Conservation (phyloP, 2,888 invertebrate genomes). For the Elaeidobius kamerunicus region DNA sequence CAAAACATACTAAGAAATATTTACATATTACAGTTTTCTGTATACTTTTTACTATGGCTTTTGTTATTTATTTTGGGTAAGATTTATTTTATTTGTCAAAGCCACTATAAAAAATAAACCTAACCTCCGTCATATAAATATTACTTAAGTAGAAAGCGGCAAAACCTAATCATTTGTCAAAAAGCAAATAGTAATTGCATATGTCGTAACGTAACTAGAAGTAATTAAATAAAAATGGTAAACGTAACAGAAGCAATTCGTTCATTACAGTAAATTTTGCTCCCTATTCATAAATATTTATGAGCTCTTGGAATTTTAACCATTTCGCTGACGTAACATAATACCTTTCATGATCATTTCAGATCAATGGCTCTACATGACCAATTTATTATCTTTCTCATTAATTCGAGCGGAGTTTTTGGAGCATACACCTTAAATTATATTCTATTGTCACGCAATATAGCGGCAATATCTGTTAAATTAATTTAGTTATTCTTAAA, state of each 20-base stretch:
- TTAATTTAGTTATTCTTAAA: no score
- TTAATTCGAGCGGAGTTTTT: not conserved
- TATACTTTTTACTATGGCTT: no score
- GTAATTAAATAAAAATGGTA: not conserved
- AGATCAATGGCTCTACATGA: not conserved
- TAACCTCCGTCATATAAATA: no score
- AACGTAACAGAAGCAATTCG: not conserved
- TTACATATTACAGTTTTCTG: no score
- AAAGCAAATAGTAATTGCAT: not conserved
- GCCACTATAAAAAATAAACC: no score
- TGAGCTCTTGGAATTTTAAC: not conserved
- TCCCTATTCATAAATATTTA: not conserved
- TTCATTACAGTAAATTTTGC: not conserved
- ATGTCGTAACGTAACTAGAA: not conserved
- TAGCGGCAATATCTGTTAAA: no score
- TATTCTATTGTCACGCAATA: not conserved
- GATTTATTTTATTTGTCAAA: no score
- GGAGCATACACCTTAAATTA: not conserved
- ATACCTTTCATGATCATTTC: constrained; percentile 1
- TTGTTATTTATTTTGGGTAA: no score
- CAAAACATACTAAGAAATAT: no score
- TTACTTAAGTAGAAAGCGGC: not conserved
- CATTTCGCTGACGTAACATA: not conserved
- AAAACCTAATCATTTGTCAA: not conserved
- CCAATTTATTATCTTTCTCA: not conserved